Evolutionary conservation across 2,888 invertebrate genomes (phyloP).

Genomic region (Anthophora plumipes): DNA sequence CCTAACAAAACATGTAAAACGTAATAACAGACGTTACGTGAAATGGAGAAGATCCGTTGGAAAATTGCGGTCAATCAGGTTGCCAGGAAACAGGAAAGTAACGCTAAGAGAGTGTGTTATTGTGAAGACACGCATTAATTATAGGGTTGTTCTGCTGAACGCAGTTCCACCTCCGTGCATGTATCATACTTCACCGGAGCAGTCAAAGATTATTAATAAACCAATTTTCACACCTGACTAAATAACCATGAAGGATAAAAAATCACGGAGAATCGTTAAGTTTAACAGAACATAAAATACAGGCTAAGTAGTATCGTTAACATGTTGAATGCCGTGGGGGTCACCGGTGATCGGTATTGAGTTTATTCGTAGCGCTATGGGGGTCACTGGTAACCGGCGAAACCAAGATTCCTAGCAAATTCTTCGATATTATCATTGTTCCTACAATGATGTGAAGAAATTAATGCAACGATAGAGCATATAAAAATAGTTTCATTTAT

Average conservation of each 20-base stretch:
- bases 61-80: background rate
- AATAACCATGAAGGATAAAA: background rate
- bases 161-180: background rate
- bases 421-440: too few species aligned
- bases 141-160: background rate
- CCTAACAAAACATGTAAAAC: background rate
- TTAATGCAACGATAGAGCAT: too few species aligned
- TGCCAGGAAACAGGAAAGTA: conserved; percentile 13
- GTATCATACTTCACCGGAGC: too few species aligned
- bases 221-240: background rate
- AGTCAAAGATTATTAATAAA: conserved; percentile 9
- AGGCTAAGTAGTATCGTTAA: background rate
- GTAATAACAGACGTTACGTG: background rate
- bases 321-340: too few species aligned
- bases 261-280: background rate
- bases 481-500: too few species aligned
- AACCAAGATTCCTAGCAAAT: too few species aligned
- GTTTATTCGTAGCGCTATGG: too few species aligned
- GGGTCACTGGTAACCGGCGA: too few species aligned
- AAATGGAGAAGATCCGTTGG: background rate
- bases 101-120: conserved; percentile 2
- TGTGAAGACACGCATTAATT: conserved; percentile 7
- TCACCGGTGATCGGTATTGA: too few species aligned
- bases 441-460: too few species aligned
- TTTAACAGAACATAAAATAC: background rate